Evolutionary conservation across 2,113 vertebrate genomes (phyloP), one percentile per base, ranked within the genome.

Genomic region (Agelaius tricolor): DNA sequence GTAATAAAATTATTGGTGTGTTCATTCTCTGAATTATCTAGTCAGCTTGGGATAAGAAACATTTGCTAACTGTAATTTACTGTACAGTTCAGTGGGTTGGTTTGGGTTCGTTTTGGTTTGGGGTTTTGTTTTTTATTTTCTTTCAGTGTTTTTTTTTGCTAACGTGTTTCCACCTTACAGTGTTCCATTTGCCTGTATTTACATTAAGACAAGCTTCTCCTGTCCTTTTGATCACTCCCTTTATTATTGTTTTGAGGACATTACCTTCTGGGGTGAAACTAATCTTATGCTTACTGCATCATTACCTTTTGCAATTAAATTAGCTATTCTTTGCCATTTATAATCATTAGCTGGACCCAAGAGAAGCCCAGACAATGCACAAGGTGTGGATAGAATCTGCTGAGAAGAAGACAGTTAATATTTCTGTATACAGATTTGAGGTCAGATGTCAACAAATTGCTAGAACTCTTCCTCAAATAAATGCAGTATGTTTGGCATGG

Each of bases 221-320:
- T 65, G 37, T 94, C 54, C 76, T 80, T 71, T 77, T 57, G 68
- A 77, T 89, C 49, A 44, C 37, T 93, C 37, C 39, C 46, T 90
- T 87, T 96, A 35, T 95, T 94, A 57, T 44, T 94, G 61, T 92
- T 96, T 95, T 85, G 93, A 95, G 91, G 96, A 93, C 84, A 68
- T 96, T 96, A 94, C 93, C 75, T 93, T 97, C 91, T 93, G 72
- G n/a, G 72, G 73, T 93, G 95, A 96, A 96, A 96, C 87, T 96
- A 87, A 97, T 97, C 97, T 96, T 94, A 77, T 33, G 69, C 84
- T 96, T 74, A 14, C 94, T 96, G 97, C 97, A 96, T 97, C 96
- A 86, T 97, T 97, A 96, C 94, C 93, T 97, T 95, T 96, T 88
- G 84, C 96, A 97, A 97, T 98, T 97, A 98, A 96, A 94, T 96